Conservation (phyloP, 2,113 vertebrate species). For the Fulmarus glacialis region DNA sequence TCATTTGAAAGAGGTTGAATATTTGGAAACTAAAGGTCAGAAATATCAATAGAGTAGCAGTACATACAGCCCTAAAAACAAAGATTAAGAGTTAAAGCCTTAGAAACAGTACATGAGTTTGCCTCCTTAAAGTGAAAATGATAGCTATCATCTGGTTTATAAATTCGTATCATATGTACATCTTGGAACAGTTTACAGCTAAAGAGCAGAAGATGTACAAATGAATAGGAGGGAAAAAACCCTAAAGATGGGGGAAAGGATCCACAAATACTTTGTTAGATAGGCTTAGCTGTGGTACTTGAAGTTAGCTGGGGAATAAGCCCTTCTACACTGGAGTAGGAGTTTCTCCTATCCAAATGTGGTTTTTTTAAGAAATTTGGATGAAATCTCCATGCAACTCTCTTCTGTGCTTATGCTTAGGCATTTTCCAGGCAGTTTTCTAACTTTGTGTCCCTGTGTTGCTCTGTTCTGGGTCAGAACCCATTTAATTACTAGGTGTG, state of each 20-base stretch:
- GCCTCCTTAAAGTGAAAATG: background rate
- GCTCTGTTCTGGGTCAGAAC: background rate
- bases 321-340: background rate
- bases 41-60: background rate
- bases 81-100: constrained; percentile 5
- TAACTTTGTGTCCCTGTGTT: background rate
- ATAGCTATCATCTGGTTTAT: constrained; percentile 23
- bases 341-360: background rate
- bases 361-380: background rate
- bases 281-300: background rate
- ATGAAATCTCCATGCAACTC: background rate
- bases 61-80: background rate
- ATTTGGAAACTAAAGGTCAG: constrained; percentile 16
- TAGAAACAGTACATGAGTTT: background rate
- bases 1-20: background rate
- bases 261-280: background rate
- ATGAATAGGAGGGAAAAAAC: background rate
- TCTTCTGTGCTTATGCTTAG: background rate
- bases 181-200: constrained; percentile 13
- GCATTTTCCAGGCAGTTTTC: background rate
- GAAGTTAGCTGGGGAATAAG: background rate
- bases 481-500: background rate
- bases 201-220: background rate
- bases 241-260: background rate
- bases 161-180: background rate